These are phyloP conservation scores for Drosophila malerkotliana DNA, from an alignment of 1,140 invertebrate genomes.

Conservation along the genomic window DNA sequence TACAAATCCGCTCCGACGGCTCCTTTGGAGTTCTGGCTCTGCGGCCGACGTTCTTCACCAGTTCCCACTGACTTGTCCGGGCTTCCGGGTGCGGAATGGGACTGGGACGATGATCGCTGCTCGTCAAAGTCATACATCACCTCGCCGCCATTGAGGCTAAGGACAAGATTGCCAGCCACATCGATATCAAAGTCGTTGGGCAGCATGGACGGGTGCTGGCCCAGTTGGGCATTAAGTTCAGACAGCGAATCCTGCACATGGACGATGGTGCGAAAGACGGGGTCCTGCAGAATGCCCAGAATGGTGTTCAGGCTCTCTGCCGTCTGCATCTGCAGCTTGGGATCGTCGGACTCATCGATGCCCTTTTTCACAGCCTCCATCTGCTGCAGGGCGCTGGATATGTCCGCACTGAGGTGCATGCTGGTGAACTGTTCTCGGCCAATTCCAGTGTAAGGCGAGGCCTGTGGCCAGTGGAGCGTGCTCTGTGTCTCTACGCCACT, in stretches of 20 bases:
- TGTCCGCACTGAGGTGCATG: conserved; percentile 84
- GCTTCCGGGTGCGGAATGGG: conserved; percentile 84
- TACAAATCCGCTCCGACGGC: conserved; percentile 88
- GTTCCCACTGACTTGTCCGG: conserved; percentile 67
- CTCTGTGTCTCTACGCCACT: conserved; percentile 22
- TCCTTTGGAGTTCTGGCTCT: conserved; percentile 76
- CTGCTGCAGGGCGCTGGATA: conserved; percentile 91
- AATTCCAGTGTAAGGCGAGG: conserved; percentile 43
- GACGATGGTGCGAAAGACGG: conserved; percentile 95
- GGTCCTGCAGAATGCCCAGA: conserved; percentile 95
- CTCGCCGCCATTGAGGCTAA: conserved; percentile 86
- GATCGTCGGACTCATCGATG: conserved; percentile 90
- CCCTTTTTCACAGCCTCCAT: conserved; percentile 91
- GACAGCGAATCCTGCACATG: conserved; percentile 94
- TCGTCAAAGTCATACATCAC: conserved; percentile 85
- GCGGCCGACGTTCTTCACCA: conserved; percentile 84
- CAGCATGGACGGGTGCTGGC: conserved; percentile 95
- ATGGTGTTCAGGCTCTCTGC: conserved; percentile 94
- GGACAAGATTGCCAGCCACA: conserved; percentile 86
- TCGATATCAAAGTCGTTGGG: conserved; percentile 95
- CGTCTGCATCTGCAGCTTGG: conserved; percentile 89
- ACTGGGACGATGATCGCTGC: conserved; percentile 84
- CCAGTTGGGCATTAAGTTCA: conserved; percentile 91
- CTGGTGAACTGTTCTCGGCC: conserved; percentile 9
- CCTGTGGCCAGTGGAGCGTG: conserved; percentile 55